Conservation (phyloP, 1,140 invertebrate species). For the Drosophila murphyi region DNA sequence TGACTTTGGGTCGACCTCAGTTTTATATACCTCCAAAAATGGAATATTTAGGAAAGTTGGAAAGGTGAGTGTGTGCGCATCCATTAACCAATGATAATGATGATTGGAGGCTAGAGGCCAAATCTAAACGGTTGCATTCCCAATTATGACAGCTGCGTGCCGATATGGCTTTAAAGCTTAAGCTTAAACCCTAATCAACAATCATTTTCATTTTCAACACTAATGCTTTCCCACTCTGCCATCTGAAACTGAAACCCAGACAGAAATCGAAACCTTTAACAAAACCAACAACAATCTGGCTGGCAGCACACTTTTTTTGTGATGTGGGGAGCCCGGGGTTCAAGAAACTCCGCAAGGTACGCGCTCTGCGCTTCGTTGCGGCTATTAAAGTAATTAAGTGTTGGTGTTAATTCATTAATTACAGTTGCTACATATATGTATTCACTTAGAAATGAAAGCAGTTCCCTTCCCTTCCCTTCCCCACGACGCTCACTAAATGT, state of each 20-base stretch:
- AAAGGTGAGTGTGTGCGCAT: conserved; percentile 42
- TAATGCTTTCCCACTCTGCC: conserved; percentile 28
- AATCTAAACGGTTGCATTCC: conserved; percentile 55
- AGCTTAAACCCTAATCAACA: conserved; percentile 43
- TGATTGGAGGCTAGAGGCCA: conserved; percentile 41
- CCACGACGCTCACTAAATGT: conserved; percentile 1
- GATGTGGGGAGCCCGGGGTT: conserved; percentile 32
- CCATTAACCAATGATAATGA: conserved; percentile 60
- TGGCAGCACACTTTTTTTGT: conserved; percentile 7
- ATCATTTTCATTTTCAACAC: conserved; percentile 42
- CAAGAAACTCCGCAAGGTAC: conserved; percentile 43
- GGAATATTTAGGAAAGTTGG: conserved; percentile 56
- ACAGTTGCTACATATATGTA: conserved; percentile 30
- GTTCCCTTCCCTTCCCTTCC: neutral
- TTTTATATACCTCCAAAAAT: conserved; percentile 60
- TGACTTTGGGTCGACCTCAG: conserved; percentile 33
- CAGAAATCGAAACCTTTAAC: conserved; percentile 46
- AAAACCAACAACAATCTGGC: conserved; percentile 29
- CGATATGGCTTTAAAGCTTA: conserved; percentile 23
- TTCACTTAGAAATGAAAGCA: neutral
- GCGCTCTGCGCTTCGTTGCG: conserved; percentile 26
- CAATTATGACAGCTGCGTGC: conserved; percentile 62
- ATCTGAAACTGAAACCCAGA: conserved; percentile 28
- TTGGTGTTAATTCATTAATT: conserved; percentile 82
- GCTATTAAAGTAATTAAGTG: conserved; percentile 71